Percentiles rank a stretch among this genome's conserved stretches.
phyloP scores from a whole-genome alignment of 2,888 invertebrate species.

The Dorcus parallelipipedus region DNA sequence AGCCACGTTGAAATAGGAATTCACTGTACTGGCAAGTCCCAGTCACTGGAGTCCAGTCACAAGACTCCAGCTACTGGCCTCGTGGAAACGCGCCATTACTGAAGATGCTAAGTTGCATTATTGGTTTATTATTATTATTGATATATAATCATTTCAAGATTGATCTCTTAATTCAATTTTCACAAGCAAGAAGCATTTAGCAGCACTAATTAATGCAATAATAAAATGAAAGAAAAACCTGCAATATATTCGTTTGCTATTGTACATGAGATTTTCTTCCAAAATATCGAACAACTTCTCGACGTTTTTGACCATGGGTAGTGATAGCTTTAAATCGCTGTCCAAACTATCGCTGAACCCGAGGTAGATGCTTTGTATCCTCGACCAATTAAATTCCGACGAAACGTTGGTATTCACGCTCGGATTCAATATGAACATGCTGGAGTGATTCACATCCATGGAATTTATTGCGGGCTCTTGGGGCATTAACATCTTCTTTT shows the following conservation, averaged over 20 bases:
- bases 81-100: too few relatives aligned
- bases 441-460: not conserved
- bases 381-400: conserved; percentile 15
- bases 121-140: too few relatives aligned
- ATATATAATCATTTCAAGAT: too few relatives aligned
- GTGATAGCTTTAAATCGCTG: conserved; percentile 8
- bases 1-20: too few relatives aligned
- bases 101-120: too few relatives aligned
- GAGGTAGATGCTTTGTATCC: conserved; percentile 15
- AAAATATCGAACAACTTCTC: conserved; percentile 12
- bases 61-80: too few relatives aligned
- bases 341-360: conserved; percentile 10
- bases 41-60: too few relatives aligned
- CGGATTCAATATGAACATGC: conserved; percentile 6
- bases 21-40: too few relatives aligned
- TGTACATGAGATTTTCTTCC: conserved; percentile 11
- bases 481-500: not conserved
- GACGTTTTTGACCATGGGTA: conserved; percentile 16
- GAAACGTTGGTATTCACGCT: conserved; percentile 9
- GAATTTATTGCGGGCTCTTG: not conserved
- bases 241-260: conserved; percentile 4
- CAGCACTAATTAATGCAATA: too few relatives aligned
- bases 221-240: not conserved
- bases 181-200: too few relatives aligned
- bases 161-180: too few relatives aligned